phyloP scores from a whole-genome alignment of 1,140 invertebrate genomes.

The Apis dorsata region DNA sequence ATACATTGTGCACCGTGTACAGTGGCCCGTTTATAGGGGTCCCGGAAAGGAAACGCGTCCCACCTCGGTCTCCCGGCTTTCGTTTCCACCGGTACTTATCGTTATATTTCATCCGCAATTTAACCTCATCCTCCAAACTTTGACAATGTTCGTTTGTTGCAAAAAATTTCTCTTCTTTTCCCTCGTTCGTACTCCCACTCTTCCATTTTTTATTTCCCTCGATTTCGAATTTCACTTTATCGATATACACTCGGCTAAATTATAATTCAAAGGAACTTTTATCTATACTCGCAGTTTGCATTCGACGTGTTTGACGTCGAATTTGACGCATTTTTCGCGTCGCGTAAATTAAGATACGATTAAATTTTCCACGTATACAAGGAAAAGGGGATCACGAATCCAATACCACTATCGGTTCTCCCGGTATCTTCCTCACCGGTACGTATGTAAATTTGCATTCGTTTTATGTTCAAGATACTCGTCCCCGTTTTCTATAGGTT shows the following conservation, averaged over 20 bases:
- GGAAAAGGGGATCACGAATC: slow-evolving; percentile 18
- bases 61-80: neutral
- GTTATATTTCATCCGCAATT: neutral
- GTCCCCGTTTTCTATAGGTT: neutral
- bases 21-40: slow-evolving; percentile 41
- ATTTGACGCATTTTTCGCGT: slow-evolving; percentile 30
- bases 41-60: slow-evolving; percentile 38
- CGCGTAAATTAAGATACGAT: neutral
- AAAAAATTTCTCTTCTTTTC: neutral
- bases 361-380: slow-evolving; percentile 23
- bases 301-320: slow-evolving; percentile 11
- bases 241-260: neutral
- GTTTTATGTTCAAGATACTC: slow-evolving; percentile 10
- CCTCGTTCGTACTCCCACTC: neutral
- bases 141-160: neutral
- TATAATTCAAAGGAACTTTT: neutral
- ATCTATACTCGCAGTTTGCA: neutral
- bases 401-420: slow-evolving; percentile 29
- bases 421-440: slow-evolving; percentile 7
- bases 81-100: neutral
- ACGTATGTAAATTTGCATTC: slow-evolving; percentile 33
- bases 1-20: slow-evolving; percentile 26
- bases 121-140: neutral
- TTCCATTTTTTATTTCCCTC: neutral
- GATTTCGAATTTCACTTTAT: neutral